phyloP scores from a whole-genome alignment of 2,888 invertebrate species.

The Cyclophora albipunctata region DNA sequence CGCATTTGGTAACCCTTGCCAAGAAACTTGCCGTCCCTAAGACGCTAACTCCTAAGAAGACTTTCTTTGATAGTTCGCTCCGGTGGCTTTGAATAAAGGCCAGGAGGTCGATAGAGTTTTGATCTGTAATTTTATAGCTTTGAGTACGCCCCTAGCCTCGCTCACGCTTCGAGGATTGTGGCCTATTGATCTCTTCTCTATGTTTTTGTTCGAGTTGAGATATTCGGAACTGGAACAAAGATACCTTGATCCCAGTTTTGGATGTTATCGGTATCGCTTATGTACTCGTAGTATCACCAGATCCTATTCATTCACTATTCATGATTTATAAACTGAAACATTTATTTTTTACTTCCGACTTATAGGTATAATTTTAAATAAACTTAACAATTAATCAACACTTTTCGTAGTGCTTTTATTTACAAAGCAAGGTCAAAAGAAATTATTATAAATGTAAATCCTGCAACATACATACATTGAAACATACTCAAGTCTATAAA shows the following conservation, averaged over 20 bases:
- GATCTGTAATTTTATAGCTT: conserved; percentile 76
- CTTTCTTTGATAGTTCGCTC: conserved; percentile 75
- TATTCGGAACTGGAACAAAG: conserved; percentile 30
- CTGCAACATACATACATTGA: too few relatives aligned
- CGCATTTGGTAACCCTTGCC: conserved; percentile 68
- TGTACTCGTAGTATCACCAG: too few relatives aligned
- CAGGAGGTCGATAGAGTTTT: conserved; percentile 71
- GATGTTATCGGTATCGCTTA: conserved; percentile 10
- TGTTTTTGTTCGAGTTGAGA: conserved; percentile 50
- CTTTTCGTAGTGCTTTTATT: too few relatives aligned
- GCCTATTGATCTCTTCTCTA: conserved; percentile 55
- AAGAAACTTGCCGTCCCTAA: conserved; percentile 69
- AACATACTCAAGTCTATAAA: conserved; percentile 9
- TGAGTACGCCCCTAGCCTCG: conserved; percentile 57
- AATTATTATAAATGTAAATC: too few relatives aligned
- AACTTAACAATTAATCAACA: too few relatives aligned
- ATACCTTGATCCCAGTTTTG: conserved; percentile 9
- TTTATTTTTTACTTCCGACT: too few relatives aligned
- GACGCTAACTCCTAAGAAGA: conserved; percentile 71
- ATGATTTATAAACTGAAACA: too few relatives aligned
- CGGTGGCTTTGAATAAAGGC: conserved; percentile 67
- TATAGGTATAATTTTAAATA: too few relatives aligned
- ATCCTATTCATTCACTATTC: too few relatives aligned
- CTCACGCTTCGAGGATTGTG: conserved; percentile 51
- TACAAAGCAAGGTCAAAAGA: too few relatives aligned